Base-by-base conservation (phyloP, 2,888 invertebrate species). In the Tanytarsus gracilentus region DNA sequence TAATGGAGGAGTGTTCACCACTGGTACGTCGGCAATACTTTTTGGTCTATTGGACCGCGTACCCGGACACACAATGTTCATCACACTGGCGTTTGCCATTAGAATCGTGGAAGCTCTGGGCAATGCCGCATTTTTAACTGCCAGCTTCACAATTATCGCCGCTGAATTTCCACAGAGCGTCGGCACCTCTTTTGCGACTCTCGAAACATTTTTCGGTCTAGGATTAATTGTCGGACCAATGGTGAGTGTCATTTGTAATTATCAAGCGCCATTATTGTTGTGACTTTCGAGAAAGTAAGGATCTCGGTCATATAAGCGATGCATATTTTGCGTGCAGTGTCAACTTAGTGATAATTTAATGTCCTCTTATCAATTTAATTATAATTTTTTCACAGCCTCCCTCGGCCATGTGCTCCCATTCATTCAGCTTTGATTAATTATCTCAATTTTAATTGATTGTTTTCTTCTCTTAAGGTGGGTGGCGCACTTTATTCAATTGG, bases 161-260 rank as follows among this genome's bases (percentile, higher is more conserved):
- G 85, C 85, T 70, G 89, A 90, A 73, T 93, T 93, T 73, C 89
- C 91, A 0, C 79, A 91, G 63, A 86, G 86, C 68, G 84, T 91
- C 0, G 88, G 88, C 0, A 86, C 85, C 5, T 89, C 89, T 67
- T 92, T 92, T 76, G 88, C 88, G 1, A 86, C 86, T 0, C 71
- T 90, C 48, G 90, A 91, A 73, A 89, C 93, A 1, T 92, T 89
- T 72, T 92, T 91, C 69, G 94, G 94, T 0, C 79, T 82, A 67
- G 95, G 82, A 1, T 78, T 94, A 61, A 93, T 94, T 62, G 88
- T 90, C 1, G 95, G 95, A 0, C 95, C 95, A 0, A 89, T 89
- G 0, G 79, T 55, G 25, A 40, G 55, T 40, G 5, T 44, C 6
- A 6, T 30, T 6, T 9, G 30, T 30, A 30, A 9, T 9, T 8